These are phyloP conservation scores for Tiphia femorata DNA, from an alignment of 2,888 invertebrate genomes.

Conservation along the genomic window DNA sequence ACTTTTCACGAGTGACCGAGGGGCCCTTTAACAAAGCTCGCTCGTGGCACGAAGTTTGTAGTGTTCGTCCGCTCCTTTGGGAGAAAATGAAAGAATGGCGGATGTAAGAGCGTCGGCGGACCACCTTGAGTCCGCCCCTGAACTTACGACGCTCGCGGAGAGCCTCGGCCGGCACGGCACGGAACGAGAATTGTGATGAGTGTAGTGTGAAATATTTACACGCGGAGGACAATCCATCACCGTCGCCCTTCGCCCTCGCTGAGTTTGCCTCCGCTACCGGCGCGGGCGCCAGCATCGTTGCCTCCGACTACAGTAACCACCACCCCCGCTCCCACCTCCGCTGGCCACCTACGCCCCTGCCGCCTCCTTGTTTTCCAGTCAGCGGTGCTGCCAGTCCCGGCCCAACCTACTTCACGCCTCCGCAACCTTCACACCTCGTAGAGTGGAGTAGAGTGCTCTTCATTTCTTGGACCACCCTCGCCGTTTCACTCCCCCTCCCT, in stretches of 20 bases:
- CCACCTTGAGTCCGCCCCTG: too few species aligned
- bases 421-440: constrained; percentile 55
- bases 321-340: constrained; percentile 12
- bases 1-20: too few species aligned
- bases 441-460: constrained; percentile 58
- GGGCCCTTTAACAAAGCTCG: too few species aligned
- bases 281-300: constrained; percentile 34
- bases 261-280: constrained; percentile 39
- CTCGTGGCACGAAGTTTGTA: too few species aligned
- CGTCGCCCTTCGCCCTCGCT: constrained; percentile 38
- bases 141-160: too few species aligned
- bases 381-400: constrained; percentile 24
- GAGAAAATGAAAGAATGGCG: too few species aligned
- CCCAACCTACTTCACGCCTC: constrained; percentile 53
- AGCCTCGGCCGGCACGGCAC: too few species aligned
- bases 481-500: not conserved
- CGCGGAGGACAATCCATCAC: constrained; percentile 60
- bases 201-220: constrained; percentile 63
- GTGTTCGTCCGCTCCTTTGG: too few species aligned
- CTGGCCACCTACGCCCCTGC: constrained; percentile 9
- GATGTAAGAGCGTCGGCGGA: too few species aligned
- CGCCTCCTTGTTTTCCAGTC: constrained; percentile 35
- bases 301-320: too few species aligned
- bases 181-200: constrained; percentile 61
- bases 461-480: constrained; percentile 47